Conservation (phyloP, 2,797 vertebrate genomes). For the Sitta carolinensis region DNA sequence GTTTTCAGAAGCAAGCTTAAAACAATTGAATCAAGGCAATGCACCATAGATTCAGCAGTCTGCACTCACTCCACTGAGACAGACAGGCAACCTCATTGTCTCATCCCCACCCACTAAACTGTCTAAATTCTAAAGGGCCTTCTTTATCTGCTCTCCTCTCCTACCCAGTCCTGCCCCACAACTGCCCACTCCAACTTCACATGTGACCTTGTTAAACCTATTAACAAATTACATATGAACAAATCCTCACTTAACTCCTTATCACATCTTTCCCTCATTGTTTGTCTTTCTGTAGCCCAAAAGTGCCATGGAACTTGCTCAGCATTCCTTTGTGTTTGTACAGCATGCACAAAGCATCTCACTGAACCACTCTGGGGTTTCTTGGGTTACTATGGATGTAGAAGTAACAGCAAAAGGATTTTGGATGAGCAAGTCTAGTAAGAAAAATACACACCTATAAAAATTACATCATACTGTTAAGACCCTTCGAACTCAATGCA, state of each 20-base stretch:
- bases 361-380: background rate
- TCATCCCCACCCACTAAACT: background rate
- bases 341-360: background rate
- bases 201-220: background rate
- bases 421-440: background rate
- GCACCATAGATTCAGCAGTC: too few species aligned
- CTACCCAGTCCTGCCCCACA: background rate
- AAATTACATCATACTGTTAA: background rate
- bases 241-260: background rate
- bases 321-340: background rate
- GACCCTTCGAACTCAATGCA: background rate
- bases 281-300: background rate
- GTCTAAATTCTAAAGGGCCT: background rate
- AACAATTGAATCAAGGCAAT: background rate
- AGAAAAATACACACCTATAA: background rate
- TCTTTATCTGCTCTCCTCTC: background rate
- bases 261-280: background rate
- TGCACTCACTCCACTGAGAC: rapidly evolving
- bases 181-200: background rate
- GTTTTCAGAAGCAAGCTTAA: background rate
- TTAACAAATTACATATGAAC: background rate
- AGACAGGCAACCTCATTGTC: background rate
- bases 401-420: background rate
- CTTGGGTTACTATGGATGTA: background rate
- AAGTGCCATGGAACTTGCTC: background rate